Evolutionary conservation across 2,797 vertebrate genomes (phyloP).

Genomic region (Echeneis naucrates): DNA sequence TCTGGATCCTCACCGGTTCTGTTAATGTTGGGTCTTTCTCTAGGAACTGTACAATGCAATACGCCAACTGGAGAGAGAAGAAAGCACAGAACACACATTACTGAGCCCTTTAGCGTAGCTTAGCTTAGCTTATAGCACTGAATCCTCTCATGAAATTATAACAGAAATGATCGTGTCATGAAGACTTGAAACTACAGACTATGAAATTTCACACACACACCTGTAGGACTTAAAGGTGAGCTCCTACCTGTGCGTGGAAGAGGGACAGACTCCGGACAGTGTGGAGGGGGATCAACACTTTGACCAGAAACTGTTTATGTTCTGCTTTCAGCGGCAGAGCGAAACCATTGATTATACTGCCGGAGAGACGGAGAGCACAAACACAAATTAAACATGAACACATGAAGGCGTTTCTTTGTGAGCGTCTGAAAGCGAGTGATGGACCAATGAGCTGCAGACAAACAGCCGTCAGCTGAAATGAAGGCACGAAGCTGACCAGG

Average conservation of each 20-base stretch:
- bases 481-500: conserved; percentile 3
- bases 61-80: conserved; percentile 89
- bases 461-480: conserved; percentile 10
- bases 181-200: too few relatives aligned
- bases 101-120: neutral
- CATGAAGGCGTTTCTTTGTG: conserved; percentile 31
- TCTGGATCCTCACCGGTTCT: conserved; percentile 94
- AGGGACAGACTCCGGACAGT: conserved; percentile 98
- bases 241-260: conserved; percentile 96
- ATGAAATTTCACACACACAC: neutral
- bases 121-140: neutral
- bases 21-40: conserved; percentile 99
- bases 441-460: conserved; percentile 42
- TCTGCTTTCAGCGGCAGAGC: conserved; percentile 99
- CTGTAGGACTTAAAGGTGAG: too few relatives aligned
- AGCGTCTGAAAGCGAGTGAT: conserved; percentile 15
- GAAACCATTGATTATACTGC: conserved; percentile 99
- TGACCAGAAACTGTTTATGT: conserved; percentile 99
- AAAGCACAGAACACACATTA: neutral
- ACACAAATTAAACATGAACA: conserved; percentile 45
- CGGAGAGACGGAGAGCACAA: conserved; percentile 2
- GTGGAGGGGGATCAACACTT: conserved; percentile 98
- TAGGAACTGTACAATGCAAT: conserved; percentile 99
- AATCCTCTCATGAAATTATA: neutral
- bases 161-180: too few relatives aligned